Percentiles rank a stretch among this genome's conserved stretches.
phyloP scores from a whole-genome alignment of 2,888 invertebrate species.

The Bombylius discolor region DNA sequence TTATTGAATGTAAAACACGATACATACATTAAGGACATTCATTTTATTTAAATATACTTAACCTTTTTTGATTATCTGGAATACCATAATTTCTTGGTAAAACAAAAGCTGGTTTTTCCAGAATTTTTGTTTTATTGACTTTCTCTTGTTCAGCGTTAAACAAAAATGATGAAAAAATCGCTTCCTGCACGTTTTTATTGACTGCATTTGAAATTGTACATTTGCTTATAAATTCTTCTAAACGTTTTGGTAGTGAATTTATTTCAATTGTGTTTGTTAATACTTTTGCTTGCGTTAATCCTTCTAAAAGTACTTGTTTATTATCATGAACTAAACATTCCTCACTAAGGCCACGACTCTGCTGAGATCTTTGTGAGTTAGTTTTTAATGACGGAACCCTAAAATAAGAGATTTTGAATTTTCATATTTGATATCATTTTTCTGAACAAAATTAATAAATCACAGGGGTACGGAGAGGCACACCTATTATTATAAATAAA shows the following conservation, averaged over 20 bases:
- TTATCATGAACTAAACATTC: conserved; percentile 46
- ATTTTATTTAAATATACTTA: too few relatives aligned
- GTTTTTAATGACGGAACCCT: conserved; percentile 18
- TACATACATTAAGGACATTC: too few relatives aligned
- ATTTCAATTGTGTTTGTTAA: conserved; percentile 63
- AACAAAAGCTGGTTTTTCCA: conserved; percentile 53
- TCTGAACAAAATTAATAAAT: not conserved
- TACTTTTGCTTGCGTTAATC: conserved; percentile 64
- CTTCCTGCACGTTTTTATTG: conserved; percentile 48
- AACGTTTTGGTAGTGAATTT: conserved; percentile 46
- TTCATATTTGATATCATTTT: not conserved
- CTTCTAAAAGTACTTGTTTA: conserved; percentile 54
- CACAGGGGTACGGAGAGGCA: too few relatives aligned
- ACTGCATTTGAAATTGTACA: conserved; percentile 39
- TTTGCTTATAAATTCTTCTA: conserved; percentile 41
- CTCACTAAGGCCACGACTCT: too few relatives aligned
- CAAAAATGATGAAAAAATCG: conserved; percentile 50
- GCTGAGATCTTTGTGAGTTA: too few relatives aligned
- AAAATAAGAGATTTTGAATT: not conserved
- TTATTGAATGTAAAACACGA: conserved; percentile 1
- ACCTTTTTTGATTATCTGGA: conserved; percentile 55
- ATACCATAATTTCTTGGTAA: conserved; percentile 66
- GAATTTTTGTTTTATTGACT: conserved; percentile 58
- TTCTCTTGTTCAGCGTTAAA: conserved; percentile 70
- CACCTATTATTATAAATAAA: not conserved